A percentile compares a stretch with the other conserved stretches of the same genome.
Evolutionary conservation across 2,888 invertebrate genomes (phyloP).

Genomic region (Rhopalosiphum nymphaeae): DNA sequence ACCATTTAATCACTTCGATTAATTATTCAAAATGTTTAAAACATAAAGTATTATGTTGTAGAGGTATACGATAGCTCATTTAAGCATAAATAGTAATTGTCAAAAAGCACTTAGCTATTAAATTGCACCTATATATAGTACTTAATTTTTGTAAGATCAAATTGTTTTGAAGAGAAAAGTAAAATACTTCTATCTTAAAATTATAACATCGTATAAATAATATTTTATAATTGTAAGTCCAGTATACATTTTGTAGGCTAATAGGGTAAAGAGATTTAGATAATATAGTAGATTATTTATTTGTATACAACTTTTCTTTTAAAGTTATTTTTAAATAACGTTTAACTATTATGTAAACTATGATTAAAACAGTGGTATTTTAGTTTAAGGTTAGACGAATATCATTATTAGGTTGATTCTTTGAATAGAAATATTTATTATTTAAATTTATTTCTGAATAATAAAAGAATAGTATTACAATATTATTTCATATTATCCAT

Average conservation of each 20-base stretch:
- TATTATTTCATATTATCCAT: background rate
- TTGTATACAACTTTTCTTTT: background rate
- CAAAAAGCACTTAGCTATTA: background rate
- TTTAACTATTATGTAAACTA: background rate
- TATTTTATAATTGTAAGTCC: background rate
- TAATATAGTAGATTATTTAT: background rate
- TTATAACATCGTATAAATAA: background rate
- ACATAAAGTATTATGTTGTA: background rate
- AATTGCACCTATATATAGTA: background rate
- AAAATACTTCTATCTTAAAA: background rate
- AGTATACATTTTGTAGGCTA: background rate
- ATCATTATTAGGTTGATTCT: background rate
- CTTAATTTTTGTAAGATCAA: background rate
- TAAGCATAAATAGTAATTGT: background rate
- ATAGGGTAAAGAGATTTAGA: background rate
- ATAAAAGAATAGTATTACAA: background rate
- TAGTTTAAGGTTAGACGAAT: background rate
- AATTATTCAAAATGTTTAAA: background rate
- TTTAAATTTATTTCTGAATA: slow-evolving; percentile 3
- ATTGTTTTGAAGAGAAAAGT: background rate
- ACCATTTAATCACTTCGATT: background rate
- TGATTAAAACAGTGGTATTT: background rate
- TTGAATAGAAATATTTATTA: background rate
- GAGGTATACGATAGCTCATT: background rate
- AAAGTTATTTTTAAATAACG: background rate